phyloP scores from a whole-genome alignment of 2,113 vertebrate species.

The Macrotis lagotis region DNA sequence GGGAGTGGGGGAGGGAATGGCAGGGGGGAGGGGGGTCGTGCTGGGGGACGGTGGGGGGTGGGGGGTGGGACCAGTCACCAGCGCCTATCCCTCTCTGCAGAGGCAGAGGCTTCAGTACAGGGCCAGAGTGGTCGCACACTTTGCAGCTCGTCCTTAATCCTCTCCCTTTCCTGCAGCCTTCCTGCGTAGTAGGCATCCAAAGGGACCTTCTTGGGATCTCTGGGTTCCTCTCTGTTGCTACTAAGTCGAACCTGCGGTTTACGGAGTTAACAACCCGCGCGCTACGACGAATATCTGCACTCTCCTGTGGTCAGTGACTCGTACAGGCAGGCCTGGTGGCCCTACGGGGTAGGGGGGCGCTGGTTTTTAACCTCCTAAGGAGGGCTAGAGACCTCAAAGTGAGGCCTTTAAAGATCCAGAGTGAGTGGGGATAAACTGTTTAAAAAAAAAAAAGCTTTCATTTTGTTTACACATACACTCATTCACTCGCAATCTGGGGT shows the following conservation, averaged over 20 bases:
- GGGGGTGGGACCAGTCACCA: neutral
- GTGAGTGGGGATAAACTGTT: neutral
- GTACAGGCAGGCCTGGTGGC: no score
- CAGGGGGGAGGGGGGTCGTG: neutral
- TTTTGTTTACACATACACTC: neutral
- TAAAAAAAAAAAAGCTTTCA: neutral
- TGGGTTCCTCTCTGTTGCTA: neutral
- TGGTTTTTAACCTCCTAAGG: neutral
- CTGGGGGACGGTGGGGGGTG: neutral
- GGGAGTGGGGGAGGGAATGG: no score
- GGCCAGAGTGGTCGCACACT: neutral
- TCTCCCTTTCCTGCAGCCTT: neutral
- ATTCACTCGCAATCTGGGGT: neutral
- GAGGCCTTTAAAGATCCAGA: neutral
- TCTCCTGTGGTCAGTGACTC: neutral
- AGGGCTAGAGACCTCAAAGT: neutral
- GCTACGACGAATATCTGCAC: neutral
- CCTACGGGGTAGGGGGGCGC: neutral
- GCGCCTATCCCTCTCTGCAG: neutral
- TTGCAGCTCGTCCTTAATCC: neutral
- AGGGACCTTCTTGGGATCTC: neutral
- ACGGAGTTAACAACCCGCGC: neutral
- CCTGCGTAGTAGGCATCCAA: neutral
- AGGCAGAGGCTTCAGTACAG: neutral
- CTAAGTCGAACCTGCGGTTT: fast-evolving